Percentiles rank a stretch among this genome's conserved stretches.
These are phyloP conservation scores for Condylura cristata DNA, from an alignment of 2,113 vertebrate species.

Conservation along the genomic window DNA sequence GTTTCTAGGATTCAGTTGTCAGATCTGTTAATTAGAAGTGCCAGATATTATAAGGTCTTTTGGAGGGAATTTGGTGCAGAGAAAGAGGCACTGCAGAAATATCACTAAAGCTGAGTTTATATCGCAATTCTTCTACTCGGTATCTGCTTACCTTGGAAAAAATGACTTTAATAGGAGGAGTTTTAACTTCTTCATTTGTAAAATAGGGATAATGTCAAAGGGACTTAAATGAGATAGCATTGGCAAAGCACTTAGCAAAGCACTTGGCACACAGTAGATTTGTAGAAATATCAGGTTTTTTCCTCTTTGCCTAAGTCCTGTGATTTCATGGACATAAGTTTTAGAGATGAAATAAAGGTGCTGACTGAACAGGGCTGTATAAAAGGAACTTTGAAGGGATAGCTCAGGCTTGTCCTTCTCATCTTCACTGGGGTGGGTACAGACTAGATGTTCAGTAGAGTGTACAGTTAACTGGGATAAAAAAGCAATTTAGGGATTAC, in stretches of 20 bases:
- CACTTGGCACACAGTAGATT: neutral
- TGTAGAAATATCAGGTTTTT: neutral
- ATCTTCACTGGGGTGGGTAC: neutral
- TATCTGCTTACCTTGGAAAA: neutral
- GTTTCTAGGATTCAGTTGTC: neutral
- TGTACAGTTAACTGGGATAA: neutral
- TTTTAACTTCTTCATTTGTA: slow-evolving; percentile 29
- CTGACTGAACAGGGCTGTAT: neutral
- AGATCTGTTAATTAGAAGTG: neutral
- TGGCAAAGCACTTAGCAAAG: slow-evolving; percentile 5
- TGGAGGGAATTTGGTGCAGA: neutral
- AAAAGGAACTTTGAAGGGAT: neutral
- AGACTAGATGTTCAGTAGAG: neutral
- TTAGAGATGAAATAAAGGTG: neutral
- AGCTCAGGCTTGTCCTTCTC: neutral
- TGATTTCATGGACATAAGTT: neutral
- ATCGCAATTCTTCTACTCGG: neutral
- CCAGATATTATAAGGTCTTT: neutral
- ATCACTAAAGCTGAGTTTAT: neutral
- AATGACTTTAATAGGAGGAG: neutral
- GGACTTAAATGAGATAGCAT: neutral
- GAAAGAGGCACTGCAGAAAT: neutral
- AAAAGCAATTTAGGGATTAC: neutral
- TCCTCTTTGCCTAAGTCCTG: slow-evolving; percentile 14
- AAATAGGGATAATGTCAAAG: neutral